These are phyloP conservation scores for Darevskia mixta DNA, from an alignment of 2,797 vertebrate species.

Conservation along the genomic window DNA sequence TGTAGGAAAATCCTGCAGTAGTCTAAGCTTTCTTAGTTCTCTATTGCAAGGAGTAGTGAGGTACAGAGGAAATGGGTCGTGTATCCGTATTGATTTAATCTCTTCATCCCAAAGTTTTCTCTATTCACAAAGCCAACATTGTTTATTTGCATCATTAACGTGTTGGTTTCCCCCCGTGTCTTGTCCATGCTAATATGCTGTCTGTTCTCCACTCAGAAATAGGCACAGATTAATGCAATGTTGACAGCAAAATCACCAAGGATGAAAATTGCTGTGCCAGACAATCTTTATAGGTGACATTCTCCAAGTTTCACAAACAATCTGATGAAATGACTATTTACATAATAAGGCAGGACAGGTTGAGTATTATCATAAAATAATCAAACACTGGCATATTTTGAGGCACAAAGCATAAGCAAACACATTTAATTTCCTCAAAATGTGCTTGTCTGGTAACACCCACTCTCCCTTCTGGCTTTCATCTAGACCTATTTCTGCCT, in stretches of 20 bases:
- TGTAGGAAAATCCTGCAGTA: background rate
- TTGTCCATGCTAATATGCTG: constrained; percentile 37
- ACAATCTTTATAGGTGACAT: constrained; percentile 58
- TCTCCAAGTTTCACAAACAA: constrained; percentile 52
- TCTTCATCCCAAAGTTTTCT: constrained; percentile 2
- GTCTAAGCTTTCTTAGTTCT: background rate
- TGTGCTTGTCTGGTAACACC: background rate
- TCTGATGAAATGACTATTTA: constrained; percentile 45
- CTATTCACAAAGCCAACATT: constrained; percentile 21
- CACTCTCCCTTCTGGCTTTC: background rate
- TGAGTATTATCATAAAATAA: constrained; percentile 59
- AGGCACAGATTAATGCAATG: constrained; percentile 66
- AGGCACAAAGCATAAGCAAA: constrained; percentile 37
- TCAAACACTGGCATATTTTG: constrained; percentile 51
- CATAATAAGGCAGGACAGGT: constrained; percentile 47
- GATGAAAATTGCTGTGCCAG: constrained; percentile 56
- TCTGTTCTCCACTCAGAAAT: constrained; percentile 52
- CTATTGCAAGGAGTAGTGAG: background rate
- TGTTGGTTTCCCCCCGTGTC: constrained; percentile 4
- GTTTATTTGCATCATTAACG: constrained; percentile 56
- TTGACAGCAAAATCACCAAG: constrained; percentile 61
- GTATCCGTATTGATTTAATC: constrained; percentile 8
- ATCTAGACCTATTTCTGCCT: constrained; percentile 17
- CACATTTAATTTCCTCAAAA: constrained; percentile 37
- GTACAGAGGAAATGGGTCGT: background rate